Conservation (phyloP, 1,140 invertebrate genomes). For the Leptestheria dahalacensis region DNA sequence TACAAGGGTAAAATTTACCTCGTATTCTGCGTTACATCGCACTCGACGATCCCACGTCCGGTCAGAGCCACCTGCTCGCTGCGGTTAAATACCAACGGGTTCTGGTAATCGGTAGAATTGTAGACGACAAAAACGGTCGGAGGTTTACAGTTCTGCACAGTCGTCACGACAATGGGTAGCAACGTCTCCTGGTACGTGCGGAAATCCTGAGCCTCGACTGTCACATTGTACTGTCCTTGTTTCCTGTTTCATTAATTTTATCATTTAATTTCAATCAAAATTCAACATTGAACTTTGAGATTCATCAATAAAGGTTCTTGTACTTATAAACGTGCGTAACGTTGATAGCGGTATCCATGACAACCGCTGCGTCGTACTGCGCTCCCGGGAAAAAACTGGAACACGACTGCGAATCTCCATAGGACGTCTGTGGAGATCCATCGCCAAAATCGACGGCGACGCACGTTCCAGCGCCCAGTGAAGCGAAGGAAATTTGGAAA, state of each 20-base stretch:
- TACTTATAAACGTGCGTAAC: conserved; percentile 17
- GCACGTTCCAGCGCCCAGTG: conserved; percentile 27
- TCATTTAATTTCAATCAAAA: neutral
- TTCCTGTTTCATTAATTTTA: conserved; percentile 3
- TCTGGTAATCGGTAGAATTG: conserved; percentile 19
- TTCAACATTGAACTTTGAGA: no score
- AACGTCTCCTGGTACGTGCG: conserved; percentile 19
- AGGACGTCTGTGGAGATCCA: conserved; percentile 17
- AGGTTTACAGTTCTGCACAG: conserved; percentile 22
- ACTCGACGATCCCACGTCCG: conserved; percentile 13
- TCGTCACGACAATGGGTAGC: conserved; percentile 20
- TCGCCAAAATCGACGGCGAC: conserved; percentile 29
- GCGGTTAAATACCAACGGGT: neutral
- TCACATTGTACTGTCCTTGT: conserved; percentile 18
- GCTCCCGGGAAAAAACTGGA: conserved; percentile 14
- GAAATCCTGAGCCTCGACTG: conserved; percentile 20
- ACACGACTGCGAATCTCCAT: conserved; percentile 17
- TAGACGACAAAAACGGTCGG: conserved; percentile 21
- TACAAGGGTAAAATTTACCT: conserved; percentile 9
- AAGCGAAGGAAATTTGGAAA: conserved; percentile 23
- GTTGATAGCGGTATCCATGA: conserved; percentile 9
- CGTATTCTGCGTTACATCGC: conserved; percentile 18
- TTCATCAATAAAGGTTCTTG: no score
- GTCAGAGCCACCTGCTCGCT: conserved; percentile 12
- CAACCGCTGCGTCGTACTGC: conserved; percentile 5